These are phyloP conservation scores for Prionailurus bengalensis DNA, from an alignment of 2,113 vertebrate species.

Conservation along the genomic window DNA sequence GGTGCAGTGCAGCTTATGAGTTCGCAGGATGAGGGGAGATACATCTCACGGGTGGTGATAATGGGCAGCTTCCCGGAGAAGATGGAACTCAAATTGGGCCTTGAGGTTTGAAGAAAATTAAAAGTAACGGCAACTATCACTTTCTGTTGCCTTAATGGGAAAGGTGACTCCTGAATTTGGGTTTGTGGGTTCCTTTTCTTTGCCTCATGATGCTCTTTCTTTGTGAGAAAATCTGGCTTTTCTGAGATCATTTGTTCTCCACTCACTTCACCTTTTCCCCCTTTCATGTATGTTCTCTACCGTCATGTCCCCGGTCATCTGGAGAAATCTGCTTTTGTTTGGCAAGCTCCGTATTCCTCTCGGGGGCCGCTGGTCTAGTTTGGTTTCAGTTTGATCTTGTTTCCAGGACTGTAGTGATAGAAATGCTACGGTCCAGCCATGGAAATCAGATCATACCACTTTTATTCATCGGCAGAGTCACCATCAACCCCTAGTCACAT, in stretches of 20 bases:
- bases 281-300: background rate
- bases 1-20: background rate
- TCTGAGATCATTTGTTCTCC: background rate
- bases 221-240: background rate
- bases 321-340: conserved; percentile 27
- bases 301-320: background rate
- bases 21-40: background rate
- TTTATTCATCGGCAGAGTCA: background rate
- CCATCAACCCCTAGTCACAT: background rate
- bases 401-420: background rate
- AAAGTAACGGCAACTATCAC: background rate
- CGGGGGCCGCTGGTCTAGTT: background rate
- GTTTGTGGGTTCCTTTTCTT: background rate
- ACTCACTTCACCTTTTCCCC: background rate
- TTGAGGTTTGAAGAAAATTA: conserved; percentile 4
- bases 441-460: background rate
- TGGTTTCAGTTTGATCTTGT: conserved; percentile 34
- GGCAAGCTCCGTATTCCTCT: background rate
- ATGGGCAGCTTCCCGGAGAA: background rate
- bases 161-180: background rate
- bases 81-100: background rate
- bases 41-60: background rate
- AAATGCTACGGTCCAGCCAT: background rate
- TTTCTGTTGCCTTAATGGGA: background rate
- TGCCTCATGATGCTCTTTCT: background rate